phyloP scores from a whole-genome alignment of 2,113 vertebrate genomes.

The Dipodomys stephensi region DNA sequence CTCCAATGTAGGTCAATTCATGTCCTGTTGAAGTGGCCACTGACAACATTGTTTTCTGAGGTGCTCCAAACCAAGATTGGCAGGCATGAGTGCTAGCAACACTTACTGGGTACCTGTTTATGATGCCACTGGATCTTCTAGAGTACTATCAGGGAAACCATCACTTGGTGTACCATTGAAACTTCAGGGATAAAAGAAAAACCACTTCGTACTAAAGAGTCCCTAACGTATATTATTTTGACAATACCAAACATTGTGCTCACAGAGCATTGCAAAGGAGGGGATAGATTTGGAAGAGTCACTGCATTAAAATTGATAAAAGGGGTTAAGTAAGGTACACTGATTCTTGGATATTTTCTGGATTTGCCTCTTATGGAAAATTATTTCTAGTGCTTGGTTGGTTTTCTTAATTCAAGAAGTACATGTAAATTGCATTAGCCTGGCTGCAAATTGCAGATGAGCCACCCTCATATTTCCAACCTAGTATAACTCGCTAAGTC shows the following conservation, averaged over 20 bases:
- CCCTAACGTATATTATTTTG: background rate
- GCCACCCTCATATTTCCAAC: background rate
- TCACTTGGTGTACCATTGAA: background rate
- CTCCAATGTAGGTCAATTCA: background rate
- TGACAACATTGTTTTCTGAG: background rate
- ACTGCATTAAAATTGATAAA: background rate
- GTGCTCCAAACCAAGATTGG: background rate
- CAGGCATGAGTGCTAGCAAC: background rate
- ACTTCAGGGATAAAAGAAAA: background rate
- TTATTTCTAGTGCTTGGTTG: constrained; percentile 12
- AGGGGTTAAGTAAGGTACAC: background rate
- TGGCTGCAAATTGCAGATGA: constrained; percentile 6
- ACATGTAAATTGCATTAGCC: background rate
- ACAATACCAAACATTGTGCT: background rate
- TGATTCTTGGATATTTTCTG: constrained; percentile 22
- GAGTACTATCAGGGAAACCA: background rate
- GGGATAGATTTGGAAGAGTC: background rate
- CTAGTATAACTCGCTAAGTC: background rate
- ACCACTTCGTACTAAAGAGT: background rate
- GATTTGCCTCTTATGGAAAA: constrained; percentile 15
- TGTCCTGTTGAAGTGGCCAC: background rate
- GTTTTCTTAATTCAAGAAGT: constrained; percentile 49
- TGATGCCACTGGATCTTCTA: background rate
- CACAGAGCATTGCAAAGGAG: background rate
- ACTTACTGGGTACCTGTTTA: background rate